These are phyloP conservation scores for Centruroides sculpturatus DNA, from an alignment of 1,140 invertebrate species.

Conservation along the genomic window DNA sequence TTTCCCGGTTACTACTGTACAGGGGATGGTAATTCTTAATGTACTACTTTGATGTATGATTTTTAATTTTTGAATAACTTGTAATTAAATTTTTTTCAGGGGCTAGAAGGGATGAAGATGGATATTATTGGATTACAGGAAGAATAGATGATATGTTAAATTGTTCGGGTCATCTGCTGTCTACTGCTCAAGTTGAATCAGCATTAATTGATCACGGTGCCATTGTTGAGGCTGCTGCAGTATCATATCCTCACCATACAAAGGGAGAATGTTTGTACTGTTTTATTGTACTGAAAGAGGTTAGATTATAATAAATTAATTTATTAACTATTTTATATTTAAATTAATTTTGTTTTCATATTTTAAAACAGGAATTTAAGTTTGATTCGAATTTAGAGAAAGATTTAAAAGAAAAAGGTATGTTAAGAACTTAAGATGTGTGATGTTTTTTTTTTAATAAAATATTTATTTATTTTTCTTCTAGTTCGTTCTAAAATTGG, in stretches of 20 bases:
- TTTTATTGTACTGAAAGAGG: conserved; percentile 78
- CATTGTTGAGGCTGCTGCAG: conserved; percentile 88
- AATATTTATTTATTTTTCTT: neutral
- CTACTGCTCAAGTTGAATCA: conserved; percentile 84
- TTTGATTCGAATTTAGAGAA: too few relatives aligned
- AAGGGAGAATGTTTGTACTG: conserved; percentile 96
- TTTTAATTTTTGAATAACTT: too few relatives aligned
- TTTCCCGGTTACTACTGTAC: conserved; percentile 95
- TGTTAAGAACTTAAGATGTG: too few relatives aligned
- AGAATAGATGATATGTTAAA: conserved; percentile 97
- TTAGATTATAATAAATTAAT: conserved; percentile 11
- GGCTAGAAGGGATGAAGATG: conserved; percentile 76
- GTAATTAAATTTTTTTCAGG: conserved; percentile 32
- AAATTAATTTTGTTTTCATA: too few relatives aligned
- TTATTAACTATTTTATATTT: neutral
- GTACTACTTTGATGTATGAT: too few relatives aligned
- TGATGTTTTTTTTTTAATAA: neutral
- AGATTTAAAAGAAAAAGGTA: too few relatives aligned
- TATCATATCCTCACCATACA: conserved; percentile 77
- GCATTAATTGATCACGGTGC: conserved; percentile 66
- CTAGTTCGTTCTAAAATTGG: conserved; percentile 82
- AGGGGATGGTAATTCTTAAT: conserved; percentile 61
- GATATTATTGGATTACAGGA: conserved; percentile 93
- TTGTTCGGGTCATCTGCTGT: conserved; percentile 92
- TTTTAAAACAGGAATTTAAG: too few relatives aligned